A percentile compares a stretch with the other conserved stretches of the same genome.
These are phyloP conservation scores for Caenorhabditis parvicauda DNA, from an alignment of 2,888 invertebrate species.

Conservation along the genomic window DNA sequence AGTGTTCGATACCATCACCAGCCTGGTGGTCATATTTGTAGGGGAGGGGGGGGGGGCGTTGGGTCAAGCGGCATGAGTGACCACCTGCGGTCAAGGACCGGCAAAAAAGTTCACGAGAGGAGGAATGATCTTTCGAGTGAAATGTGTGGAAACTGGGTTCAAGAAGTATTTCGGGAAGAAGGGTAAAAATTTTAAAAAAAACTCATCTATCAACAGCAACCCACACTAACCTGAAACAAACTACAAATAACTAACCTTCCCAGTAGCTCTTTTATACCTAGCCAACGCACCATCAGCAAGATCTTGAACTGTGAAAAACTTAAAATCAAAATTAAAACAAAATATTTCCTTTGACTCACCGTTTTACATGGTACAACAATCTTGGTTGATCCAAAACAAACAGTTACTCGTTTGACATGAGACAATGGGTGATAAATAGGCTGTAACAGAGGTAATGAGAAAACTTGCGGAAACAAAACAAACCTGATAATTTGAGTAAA, in stretches of 20 bases:
- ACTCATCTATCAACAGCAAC: background rate
- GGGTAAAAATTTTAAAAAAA: background rate
- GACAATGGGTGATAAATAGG: too few species aligned
- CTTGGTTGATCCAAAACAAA: constrained; percentile 32
- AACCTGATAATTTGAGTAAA: too few species aligned
- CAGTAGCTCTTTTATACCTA: constrained; percentile 31
- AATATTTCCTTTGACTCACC: background rate
- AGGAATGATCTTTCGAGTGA: background rate
- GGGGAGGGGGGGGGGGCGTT: too few species aligned
- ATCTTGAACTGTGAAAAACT: constrained; percentile 20
- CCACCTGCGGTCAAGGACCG: too few species aligned
- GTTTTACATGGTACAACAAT: constrained; percentile 39
- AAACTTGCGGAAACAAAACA: too few species aligned
- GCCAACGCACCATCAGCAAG: constrained; percentile 29
- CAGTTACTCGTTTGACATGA: constrained; percentile 39
- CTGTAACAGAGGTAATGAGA: too few species aligned
- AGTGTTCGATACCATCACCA: too few species aligned
- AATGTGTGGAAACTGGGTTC: background rate
- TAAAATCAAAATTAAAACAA: background rate
- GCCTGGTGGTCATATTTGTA: too few species aligned
- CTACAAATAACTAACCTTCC: constrained; percentile 21
- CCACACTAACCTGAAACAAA: background rate
- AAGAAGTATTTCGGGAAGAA: background rate
- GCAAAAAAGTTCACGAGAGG: background rate
- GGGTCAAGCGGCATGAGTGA: too few species aligned